These are phyloP conservation scores for Microtus oregoni DNA, from an alignment of 2,113 vertebrate genomes.

Conservation along the genomic window DNA sequence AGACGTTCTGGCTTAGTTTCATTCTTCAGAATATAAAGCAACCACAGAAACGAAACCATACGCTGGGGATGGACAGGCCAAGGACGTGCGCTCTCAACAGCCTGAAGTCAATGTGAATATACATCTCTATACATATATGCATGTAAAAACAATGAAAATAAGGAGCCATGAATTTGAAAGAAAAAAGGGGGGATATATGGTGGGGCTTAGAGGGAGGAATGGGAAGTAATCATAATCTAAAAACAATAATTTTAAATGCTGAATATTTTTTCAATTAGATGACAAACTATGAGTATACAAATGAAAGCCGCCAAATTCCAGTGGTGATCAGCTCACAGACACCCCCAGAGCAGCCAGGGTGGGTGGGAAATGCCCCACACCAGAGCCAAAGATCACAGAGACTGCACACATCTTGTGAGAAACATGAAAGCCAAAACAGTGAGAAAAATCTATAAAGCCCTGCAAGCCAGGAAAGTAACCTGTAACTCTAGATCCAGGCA, in stretches of 20 bases:
- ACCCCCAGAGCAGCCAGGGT: not conserved
- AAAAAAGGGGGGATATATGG: not conserved
- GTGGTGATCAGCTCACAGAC: not conserved
- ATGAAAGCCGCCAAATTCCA: not conserved
- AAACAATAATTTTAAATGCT: not conserved
- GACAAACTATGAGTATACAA: not conserved
- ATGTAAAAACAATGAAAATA: not conserved
- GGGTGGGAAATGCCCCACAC: not conserved
- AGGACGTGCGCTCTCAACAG: not conserved
- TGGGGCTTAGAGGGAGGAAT: not conserved
- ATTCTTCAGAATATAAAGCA: not conserved
- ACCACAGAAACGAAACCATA: not conserved
- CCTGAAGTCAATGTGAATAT: not conserved
- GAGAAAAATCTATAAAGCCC: not conserved
- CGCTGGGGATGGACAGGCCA: not conserved
- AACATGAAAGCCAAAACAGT: not conserved
- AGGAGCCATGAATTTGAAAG: not conserved
- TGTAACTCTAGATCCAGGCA: not conserved
- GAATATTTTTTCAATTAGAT: not conserved
- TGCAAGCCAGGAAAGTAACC: not conserved
- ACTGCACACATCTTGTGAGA: not conserved
- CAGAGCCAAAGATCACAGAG: not conserved
- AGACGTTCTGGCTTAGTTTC: not conserved
- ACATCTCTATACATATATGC: not conserved
- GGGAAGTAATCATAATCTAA: not conserved